Conservation (phyloP, 35 echinoderm and acorn worm genomes). For the Patiria miniata region DNA sequence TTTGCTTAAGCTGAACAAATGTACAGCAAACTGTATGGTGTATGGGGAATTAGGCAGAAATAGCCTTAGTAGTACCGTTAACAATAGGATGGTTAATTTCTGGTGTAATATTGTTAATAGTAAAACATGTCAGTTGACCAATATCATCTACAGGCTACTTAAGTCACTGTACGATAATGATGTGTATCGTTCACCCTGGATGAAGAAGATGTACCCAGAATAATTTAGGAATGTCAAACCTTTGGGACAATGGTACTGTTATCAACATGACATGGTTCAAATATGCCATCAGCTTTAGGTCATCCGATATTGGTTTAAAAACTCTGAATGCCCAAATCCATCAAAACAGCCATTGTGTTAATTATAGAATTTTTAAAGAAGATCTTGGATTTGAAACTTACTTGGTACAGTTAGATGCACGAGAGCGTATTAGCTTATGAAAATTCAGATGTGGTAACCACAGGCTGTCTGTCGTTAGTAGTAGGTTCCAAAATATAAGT, state of each 20-base stretch:
- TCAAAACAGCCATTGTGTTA: neutral
- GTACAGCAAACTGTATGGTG: slow-evolving; percentile 5
- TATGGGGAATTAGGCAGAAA: slow-evolving; percentile 28
- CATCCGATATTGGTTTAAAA: neutral
- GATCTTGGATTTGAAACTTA: slow-evolving; percentile 1
- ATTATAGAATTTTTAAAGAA: neutral
- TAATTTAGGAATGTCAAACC: too few relatives aligned
- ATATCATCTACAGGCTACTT: neutral
- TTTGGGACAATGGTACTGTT: neutral
- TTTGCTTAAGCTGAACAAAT: neutral
- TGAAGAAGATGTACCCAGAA: neutral
- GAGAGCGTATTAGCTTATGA: neutral
- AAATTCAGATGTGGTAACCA: too few relatives aligned
- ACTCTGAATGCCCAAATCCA: slow-evolving; percentile 1
- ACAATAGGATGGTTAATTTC: neutral
- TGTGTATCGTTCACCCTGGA: neutral
- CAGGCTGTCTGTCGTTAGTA: too few relatives aligned
- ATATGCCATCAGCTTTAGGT: neutral
- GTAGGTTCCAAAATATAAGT: too few relatives aligned
- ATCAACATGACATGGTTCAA: neutral
- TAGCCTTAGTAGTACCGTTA: neutral
- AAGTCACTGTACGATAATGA: neutral
- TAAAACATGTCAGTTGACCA: slow-evolving; percentile 12
- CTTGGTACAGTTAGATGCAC: neutral
- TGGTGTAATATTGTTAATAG: slow-evolving; percentile 11